phyloP scores from a whole-genome alignment of 2,113 vertebrate genomes.

The Prunella himalayana region DNA sequence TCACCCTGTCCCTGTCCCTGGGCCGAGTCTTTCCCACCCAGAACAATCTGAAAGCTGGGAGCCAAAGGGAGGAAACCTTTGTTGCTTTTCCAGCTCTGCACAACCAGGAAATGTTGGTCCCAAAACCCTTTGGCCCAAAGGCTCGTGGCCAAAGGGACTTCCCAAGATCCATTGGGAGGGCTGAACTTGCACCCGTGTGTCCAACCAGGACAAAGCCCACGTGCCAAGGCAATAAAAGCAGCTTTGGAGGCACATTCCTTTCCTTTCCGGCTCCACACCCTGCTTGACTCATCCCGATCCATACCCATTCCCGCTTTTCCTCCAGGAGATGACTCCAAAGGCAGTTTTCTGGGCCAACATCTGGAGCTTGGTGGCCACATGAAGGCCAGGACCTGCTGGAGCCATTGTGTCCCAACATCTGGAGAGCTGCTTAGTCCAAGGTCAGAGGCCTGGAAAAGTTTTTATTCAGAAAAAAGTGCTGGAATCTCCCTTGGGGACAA shows the following conservation, averaged over 20 bases:
- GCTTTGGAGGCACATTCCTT: not conserved
- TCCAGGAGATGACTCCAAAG: not conserved
- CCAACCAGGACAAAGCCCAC: not conserved
- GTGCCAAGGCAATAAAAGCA: not conserved
- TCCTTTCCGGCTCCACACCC: not conserved
- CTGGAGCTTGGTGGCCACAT: not conserved
- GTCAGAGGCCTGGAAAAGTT: not conserved
- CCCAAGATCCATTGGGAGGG: fast-evolving
- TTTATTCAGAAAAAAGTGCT: not conserved
- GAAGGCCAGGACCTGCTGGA: not conserved
- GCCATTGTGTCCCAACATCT: not conserved
- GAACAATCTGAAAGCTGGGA: not conserved
- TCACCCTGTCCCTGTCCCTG: not conserved
- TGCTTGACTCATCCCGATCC: not conserved
- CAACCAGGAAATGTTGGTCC: not conserved
- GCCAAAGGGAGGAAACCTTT: not conserved
- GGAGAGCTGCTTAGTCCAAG: not conserved
- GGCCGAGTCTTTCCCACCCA: fast-evolving
- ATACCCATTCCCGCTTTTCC: not conserved
- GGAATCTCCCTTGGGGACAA: not conserved
- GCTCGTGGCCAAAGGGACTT: fast-evolving
- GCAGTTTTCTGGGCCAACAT: not conserved
- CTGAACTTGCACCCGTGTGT: fast-evolving
- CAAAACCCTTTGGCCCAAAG: not conserved
- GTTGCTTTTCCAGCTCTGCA: not conserved